Evolutionary conservation across 1,140 invertebrate genomes (phyloP), one percentile per base, ranked within the genome.

Genomic region (Rhyzopertha dominica): DNA sequence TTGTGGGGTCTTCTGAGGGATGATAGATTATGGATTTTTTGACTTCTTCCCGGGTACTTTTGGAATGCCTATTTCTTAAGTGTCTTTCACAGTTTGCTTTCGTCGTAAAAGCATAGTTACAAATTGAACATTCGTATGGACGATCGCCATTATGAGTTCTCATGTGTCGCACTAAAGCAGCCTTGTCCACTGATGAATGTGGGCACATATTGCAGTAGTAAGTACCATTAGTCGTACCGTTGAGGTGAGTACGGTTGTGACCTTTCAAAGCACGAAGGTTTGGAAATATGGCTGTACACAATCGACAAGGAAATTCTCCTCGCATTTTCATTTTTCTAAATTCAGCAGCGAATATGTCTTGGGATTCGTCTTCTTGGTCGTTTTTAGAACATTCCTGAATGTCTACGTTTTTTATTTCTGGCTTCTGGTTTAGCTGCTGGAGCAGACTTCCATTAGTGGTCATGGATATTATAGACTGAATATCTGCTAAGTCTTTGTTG

Each of bases 51-150:
- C 90, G 78, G 2, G 82, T 78, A 30, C 81, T 73, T 72, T 92
- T 87, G 0, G 84, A 81, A 61, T 98, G 94, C 1, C 90, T 74
- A 73, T 97, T 88, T 61, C 92, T 73, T 62, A 97, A 74, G 74
- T 98, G 88, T 1, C 88, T 69, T 66, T 92, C 88, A 59, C 88
- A 92, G 55, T 92, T 92, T 0, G 87, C 81, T 68, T 97, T 96
- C 0, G 94, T 98, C 1, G 94, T 97, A 66, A 97, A 98, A 1
- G 92, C 90, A 56, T 90, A 95, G 55, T 91, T 90, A 67, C 95
- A 98, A 1, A 95, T 77, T 1, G 82, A 80, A 61, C 95, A 97
- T 61, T 95, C 89, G 60, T 91, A 98, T 0, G 94, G 94, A 3
- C 92, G 75, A 57, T 96, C 92, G 0, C 93, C 93, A 61, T 95